phyloP scores from a whole-genome alignment of 2,888 invertebrate genomes.

The Perizoma flavofasciatum region DNA sequence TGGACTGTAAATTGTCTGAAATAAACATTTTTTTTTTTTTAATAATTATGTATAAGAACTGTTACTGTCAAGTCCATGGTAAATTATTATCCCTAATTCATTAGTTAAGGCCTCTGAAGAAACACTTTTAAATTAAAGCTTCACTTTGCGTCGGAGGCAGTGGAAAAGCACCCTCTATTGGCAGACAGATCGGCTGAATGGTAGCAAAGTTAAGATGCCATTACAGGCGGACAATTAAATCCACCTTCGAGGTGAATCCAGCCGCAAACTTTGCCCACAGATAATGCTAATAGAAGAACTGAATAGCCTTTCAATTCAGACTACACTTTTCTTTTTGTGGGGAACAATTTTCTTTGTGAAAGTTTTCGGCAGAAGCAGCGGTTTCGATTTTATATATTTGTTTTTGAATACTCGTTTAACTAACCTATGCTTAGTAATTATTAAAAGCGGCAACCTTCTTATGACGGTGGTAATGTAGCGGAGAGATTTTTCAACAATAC shows the following conservation, averaged over 20 bases:
- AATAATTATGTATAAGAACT: too few relatives aligned
- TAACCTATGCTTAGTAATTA: too few relatives aligned
- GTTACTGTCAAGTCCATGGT: too few relatives aligned
- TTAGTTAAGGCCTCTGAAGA: too few relatives aligned
- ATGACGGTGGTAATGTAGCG: too few relatives aligned
- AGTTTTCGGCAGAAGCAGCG: background rate
- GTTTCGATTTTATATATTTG: background rate
- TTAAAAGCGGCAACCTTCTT: too few relatives aligned
- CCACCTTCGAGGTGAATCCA: slow-evolving; percentile 51
- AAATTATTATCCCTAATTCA: too few relatives aligned
- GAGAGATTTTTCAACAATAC: too few relatives aligned
- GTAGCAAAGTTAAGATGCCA: slow-evolving; percentile 58
- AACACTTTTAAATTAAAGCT: too few relatives aligned
- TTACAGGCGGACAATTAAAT: slow-evolving; percentile 66
- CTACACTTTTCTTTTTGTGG: slow-evolving; percentile 3
- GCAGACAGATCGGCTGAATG: slow-evolving; percentile 37
- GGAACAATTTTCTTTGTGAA: background rate
- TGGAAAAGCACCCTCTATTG: slow-evolving; percentile 43
- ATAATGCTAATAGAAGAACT: slow-evolving; percentile 28
- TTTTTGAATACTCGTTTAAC: background rate
- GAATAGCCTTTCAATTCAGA: slow-evolving; percentile 18
- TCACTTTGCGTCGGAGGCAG: slow-evolving; percentile 35
- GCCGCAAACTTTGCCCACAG: slow-evolving; percentile 24
- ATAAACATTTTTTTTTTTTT: too few relatives aligned
- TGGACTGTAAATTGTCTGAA: too few relatives aligned